Conservation (phyloP, 2,888 invertebrate genomes). For the Ernsta delagoae region DNA sequence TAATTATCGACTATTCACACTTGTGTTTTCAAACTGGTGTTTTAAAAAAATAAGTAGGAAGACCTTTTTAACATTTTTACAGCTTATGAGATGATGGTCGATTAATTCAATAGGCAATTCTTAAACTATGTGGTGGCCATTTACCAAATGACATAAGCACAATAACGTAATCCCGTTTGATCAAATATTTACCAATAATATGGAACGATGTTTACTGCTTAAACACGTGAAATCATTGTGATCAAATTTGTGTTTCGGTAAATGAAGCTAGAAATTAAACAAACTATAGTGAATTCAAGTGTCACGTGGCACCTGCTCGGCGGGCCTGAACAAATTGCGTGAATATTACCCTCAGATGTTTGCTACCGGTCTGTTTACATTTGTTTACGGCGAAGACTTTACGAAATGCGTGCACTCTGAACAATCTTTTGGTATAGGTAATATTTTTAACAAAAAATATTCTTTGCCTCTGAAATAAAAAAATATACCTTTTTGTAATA, state of each 20-base stretch:
- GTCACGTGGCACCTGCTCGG: slow-evolving; percentile 56
- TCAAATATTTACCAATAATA: slow-evolving; percentile 10
- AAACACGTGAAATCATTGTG: slow-evolving; percentile 4
- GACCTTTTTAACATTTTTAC: no score
- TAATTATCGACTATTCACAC: no score
- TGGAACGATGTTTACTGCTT: not conserved
- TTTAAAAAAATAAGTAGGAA: no score
- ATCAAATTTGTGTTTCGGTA: slow-evolving; percentile 43
- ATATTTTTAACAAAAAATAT: no score
- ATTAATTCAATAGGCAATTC: no score
- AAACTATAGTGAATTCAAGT: slow-evolving; percentile 51
- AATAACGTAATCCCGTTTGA: not conserved
- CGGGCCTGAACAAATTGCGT: slow-evolving; percentile 54
- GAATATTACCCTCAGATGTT: slow-evolving; percentile 56
- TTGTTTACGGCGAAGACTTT: not conserved
- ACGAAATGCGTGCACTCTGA: not conserved
- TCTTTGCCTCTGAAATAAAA: no score
- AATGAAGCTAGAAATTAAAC: slow-evolving; percentile 52
- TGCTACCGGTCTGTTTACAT: slow-evolving; percentile 47
- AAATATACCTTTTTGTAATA: no score
- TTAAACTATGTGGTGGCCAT: no score
- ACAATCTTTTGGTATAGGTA: no score
- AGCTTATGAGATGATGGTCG: no score
- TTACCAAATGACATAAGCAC: no score
- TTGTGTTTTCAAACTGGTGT: no score